Conservation (phyloP, 2,888 invertebrate genomes). For the Mechanitis messenoides region DNA sequence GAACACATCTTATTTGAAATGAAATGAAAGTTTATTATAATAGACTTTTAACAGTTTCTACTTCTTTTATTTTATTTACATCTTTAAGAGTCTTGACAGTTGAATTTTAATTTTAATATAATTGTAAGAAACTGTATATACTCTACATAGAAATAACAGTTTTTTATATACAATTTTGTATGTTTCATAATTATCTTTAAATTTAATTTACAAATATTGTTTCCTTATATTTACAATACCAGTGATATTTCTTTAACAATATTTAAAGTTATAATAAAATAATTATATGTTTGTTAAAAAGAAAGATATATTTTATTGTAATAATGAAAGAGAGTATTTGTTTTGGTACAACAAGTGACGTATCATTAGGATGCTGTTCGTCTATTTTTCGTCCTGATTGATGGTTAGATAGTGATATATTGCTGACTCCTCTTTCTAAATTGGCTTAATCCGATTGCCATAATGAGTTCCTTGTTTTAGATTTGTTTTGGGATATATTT, state of each 20-base stretch:
- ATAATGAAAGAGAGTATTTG: not conserved
- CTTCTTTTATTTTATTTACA: not conserved
- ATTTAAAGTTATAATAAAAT: no score
- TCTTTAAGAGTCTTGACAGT: not conserved
- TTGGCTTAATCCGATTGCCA: constrained; percentile 45
- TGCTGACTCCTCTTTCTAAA: constrained; percentile 53
- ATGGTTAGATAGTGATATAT: constrained; percentile 61
- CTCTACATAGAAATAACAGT: no score
- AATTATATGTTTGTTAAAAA: no score
- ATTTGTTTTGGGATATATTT: constrained; percentile 11
- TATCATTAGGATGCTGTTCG: constrained; percentile 8
- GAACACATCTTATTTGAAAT: not conserved
- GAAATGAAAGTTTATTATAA: constrained; percentile 6
- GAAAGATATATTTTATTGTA: not conserved
- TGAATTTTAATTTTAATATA: not conserved
- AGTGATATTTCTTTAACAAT: no score
- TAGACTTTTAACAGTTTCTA: not conserved
- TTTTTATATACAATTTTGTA: no score
- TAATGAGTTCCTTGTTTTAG: constrained; percentile 54
- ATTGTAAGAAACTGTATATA: no score
- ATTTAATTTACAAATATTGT: no score
- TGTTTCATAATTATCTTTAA: no score
- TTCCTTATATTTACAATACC: no score
- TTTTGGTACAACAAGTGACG: no score
- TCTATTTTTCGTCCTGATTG: constrained; percentile 37